Percentiles rank a stretch among this genome's conserved stretches.
Evolutionary conservation across 92 coral and sea anemone genomes (phyloP).

Genomic region (Micromussa lordhowensis): DNA sequence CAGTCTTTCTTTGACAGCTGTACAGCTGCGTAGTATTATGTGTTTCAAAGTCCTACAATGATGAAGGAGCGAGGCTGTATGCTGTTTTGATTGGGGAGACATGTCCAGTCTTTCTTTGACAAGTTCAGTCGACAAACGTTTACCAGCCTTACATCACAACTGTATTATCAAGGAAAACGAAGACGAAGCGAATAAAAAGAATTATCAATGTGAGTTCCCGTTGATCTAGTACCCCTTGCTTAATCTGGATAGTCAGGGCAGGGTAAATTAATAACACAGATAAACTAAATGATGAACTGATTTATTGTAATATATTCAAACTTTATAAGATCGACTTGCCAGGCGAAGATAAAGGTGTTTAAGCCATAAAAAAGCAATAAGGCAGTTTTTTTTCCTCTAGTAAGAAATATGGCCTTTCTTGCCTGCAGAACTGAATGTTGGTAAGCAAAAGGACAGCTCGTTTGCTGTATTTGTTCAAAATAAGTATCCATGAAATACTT

Average conservation of each 20-base stretch:
- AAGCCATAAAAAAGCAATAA: neutral
- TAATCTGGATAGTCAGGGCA: neutral
- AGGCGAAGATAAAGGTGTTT: no score
- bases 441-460: neutral
- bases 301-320: no score
- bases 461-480: neutral
- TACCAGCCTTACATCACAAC: neutral
- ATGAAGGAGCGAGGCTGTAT: neutral
- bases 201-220: neutral
- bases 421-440: neutral
- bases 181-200: no score
- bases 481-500: neutral
- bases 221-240: neutral
- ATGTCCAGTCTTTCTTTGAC: neutral
- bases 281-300: no score
- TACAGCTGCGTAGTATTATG: neutral
- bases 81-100: neutral
- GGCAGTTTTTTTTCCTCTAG: no score
- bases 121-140: neutral
- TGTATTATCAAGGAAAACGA: neutral
- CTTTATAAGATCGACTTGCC: no score
- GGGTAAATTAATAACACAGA: no score
- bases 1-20: neutral
- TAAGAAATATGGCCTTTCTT: no score
- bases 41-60: neutral